Base-by-base conservation (phyloP, 1,140 invertebrate species). In the Trichonephila clavata region DNA sequence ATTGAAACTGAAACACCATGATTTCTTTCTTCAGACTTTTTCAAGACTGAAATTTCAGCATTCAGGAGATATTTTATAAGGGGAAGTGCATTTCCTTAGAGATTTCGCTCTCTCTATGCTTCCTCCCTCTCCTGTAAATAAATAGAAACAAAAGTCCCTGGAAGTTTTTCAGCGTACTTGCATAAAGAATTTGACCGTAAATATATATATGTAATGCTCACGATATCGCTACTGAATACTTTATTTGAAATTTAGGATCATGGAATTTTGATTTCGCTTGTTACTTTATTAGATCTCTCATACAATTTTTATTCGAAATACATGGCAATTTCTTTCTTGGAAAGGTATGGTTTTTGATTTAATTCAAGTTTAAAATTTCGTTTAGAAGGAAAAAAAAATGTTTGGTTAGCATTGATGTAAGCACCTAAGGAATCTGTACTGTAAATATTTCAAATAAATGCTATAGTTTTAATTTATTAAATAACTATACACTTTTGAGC, bases 1-100 rank as follows among this genome's bases (percentile, higher is more conserved):
- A 77, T 77, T 77, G 71, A 77, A 77, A 77, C 71, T 27, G 71
- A 77, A 77, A 32, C 27, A 77, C 32, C 32, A 77, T 77, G 27
- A 32, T 32, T 39, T 77, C 18, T 77, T 77, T 39, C 18, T 27
- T 77, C 32, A 32, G 71, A 18, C 16, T 39, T 77, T 77, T 18
- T 27, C 24, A 77, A 77, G 27, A 77, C 71, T 39, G 20, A 77
- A 77, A 77, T 77, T 77, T 77, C 3, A 77, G 71, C 71, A 32
- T 18, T 20, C 71, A 39, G 5, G 71, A 77, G 71, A 77, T 39
- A 77, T 32, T 77, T 77, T 77, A 77, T 32, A 32, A 39, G 27
- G 32, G 13, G 16, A 77, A 77, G 32, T 77, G 71, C 27, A 32
- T 77, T 77, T 77, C 71, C 27, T 77, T 20, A 32, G 32, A 39